Conservation (phyloP, 2,113 vertebrate species). For the Meleagris gallopavo region DNA sequence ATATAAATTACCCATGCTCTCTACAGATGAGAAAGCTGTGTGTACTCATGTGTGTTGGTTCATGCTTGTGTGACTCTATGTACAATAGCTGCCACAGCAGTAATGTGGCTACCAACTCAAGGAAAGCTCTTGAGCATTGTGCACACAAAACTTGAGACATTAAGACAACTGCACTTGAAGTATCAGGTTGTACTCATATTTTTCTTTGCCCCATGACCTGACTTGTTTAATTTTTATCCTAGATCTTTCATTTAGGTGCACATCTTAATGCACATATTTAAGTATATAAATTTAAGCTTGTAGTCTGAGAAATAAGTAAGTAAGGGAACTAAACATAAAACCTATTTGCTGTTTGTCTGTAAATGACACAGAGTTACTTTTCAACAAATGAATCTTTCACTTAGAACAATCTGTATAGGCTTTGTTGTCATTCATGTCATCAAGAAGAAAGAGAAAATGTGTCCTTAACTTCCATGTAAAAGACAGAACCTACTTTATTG, state of each 20-base stretch:
- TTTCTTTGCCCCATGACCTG: not conserved
- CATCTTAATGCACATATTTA: not conserved
- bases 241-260: not conserved
- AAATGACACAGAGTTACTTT: not conserved
- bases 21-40: not conserved
- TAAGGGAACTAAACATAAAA: not conserved
- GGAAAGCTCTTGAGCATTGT: not conserved
- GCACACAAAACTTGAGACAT: not conserved
- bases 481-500: not conserved
- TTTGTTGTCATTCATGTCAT: not conserved
- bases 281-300: not conserved
- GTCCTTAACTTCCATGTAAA: not conserved
- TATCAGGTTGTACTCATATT: not conserved
- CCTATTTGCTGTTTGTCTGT: not conserved
- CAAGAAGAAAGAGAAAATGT: not conserved
- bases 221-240: not conserved
- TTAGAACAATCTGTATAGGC: not conserved
- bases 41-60: accelerated
- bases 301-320: not conserved
- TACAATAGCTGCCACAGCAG: not conserved
- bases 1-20: accelerated
- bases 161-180: not conserved
- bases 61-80: accelerated
- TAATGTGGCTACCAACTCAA: not conserved
- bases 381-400: not conserved